These are phyloP conservation scores for Gallinago solitaria DNA, from an alignment of 2,797 vertebrate genomes.

Conservation along the genomic window DNA sequence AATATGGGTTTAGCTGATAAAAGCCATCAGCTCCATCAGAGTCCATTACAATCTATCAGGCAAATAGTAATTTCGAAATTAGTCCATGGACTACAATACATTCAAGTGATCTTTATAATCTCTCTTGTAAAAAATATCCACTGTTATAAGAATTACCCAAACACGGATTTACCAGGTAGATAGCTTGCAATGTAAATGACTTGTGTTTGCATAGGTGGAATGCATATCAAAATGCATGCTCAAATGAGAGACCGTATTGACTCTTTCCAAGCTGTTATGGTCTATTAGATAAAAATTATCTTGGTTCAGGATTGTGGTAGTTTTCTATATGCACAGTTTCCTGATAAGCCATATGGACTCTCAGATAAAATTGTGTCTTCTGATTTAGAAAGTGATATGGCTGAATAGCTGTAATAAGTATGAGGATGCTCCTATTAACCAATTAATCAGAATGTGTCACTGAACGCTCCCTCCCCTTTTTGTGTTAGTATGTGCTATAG, in stretches of 20 bases:
- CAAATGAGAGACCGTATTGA: slow-evolving; percentile 62
- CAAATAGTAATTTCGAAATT: slow-evolving; percentile 66
- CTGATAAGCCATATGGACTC: slow-evolving; percentile 72
- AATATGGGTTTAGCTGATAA: slow-evolving; percentile 66
- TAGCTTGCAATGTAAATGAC: slow-evolving; percentile 57
- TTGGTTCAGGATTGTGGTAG: slow-evolving; percentile 47
- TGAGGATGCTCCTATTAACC: slow-evolving; percentile 38
- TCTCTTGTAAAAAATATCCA: slow-evolving; percentile 27
- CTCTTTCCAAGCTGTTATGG: slow-evolving; percentile 55
- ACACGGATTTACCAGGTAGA: slow-evolving; percentile 57
- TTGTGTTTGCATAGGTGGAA: slow-evolving; percentile 50
- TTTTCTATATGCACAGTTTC: slow-evolving; percentile 62
- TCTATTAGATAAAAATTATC: slow-evolving; percentile 74
- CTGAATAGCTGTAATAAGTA: slow-evolving; percentile 63
- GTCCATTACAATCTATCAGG: slow-evolving; percentile 45
- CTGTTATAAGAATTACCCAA: slow-evolving; percentile 43
- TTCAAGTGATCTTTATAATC: slow-evolving; percentile 62
- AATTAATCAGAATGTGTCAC: slow-evolving; percentile 55
- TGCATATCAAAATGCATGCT: slow-evolving; percentile 52
- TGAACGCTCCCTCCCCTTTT: background rate
- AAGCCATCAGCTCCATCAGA: slow-evolving; percentile 57
- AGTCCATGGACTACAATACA: background rate
- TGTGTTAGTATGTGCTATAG: background rate
- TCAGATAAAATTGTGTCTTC: slow-evolving; percentile 68
- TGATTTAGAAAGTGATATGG: slow-evolving; percentile 61